Evolutionary conservation across 2,797 vertebrate species (phyloP).

Genomic region (Gymnoscopelus braueri): DNA sequence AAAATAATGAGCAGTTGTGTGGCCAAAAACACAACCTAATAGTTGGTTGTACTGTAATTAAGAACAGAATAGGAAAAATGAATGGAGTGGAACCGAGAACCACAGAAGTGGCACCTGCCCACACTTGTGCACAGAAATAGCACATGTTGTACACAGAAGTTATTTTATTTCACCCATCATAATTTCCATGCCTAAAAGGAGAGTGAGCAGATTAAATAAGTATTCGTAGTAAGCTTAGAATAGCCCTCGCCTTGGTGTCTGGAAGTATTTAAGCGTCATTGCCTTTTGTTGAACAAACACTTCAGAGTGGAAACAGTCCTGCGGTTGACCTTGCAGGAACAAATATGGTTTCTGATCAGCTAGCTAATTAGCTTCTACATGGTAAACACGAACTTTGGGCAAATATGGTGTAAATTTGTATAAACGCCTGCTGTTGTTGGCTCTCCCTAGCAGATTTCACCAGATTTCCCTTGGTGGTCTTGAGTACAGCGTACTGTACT

Average conservation of each 20-base stretch:
- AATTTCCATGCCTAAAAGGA: constrained; percentile 47
- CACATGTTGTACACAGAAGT: constrained; percentile 46
- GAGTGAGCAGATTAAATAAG: constrained; percentile 34
- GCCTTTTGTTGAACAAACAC: constrained; percentile 83
- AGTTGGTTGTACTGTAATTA: constrained; percentile 50
- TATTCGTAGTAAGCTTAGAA: constrained; percentile 45
- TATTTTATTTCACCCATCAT: constrained; percentile 59
- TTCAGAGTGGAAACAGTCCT: constrained; percentile 79
- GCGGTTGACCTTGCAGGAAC: constrained; percentile 85
- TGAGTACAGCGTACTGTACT: constrained; percentile 21
- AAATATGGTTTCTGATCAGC: constrained; percentile 89
- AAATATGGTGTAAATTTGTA: constrained; percentile 46
- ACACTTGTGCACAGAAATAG: constrained; percentile 43
- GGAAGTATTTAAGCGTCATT: constrained; percentile 79
- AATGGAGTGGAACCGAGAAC: constrained; percentile 38
- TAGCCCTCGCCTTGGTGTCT: constrained; percentile 74
- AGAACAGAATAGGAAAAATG: constrained; percentile 41
- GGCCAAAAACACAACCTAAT: constrained; percentile 27
- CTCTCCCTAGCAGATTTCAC: constrained; percentile 45
- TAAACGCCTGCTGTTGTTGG: constrained; percentile 30
- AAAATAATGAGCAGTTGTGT: constrained; percentile 44
- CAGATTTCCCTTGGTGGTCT: constrained; percentile 20
- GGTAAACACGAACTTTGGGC: constrained; percentile 48
- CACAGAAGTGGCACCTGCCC: constrained; percentile 46
- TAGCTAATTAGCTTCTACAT: constrained; percentile 84